phyloP scores from a whole-genome alignment of 2,888 invertebrate genomes.

The Dryomyza anilis region DNA sequence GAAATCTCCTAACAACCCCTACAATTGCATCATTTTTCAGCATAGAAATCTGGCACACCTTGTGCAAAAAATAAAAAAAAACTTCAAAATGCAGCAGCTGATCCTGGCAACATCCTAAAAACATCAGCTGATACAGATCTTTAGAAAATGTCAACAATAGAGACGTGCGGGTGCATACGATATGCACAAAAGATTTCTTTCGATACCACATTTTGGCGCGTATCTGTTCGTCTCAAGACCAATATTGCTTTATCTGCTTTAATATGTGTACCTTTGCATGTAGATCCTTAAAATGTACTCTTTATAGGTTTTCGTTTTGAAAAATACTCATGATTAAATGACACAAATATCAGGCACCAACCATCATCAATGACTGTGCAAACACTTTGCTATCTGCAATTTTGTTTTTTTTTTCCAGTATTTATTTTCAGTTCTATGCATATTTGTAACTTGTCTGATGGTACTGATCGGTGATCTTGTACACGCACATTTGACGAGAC shows the following conservation, averaged over 20 bases:
- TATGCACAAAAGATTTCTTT: slow-evolving; percentile 11
- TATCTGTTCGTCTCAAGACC: no score
- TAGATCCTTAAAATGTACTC: no score
- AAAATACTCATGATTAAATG: no score
- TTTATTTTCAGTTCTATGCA: no score
- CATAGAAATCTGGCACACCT: not conserved
- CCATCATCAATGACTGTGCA: not conserved
- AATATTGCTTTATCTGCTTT: not conserved
- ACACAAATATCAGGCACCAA: no score
- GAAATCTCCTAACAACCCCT: not conserved
- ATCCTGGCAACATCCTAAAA: not conserved
- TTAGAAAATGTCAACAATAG: slow-evolving; percentile 4
- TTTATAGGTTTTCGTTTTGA: no score
- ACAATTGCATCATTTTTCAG: not conserved
- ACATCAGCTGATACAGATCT: not conserved
- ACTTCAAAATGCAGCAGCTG: not conserved
- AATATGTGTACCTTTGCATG: no score
- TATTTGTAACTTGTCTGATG: not conserved
- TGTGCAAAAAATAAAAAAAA: not conserved
- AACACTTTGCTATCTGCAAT: slow-evolving; percentile 5
- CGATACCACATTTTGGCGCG: not conserved
- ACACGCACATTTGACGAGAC: not conserved
- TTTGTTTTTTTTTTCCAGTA: no score
- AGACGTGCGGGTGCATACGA: not conserved
- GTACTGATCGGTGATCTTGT: not conserved